A percentile compares a stretch with the other conserved stretches of the same genome.
phyloP scores from a whole-genome alignment of 2,888 invertebrate genomes.

The Dryococelus australis region DNA sequence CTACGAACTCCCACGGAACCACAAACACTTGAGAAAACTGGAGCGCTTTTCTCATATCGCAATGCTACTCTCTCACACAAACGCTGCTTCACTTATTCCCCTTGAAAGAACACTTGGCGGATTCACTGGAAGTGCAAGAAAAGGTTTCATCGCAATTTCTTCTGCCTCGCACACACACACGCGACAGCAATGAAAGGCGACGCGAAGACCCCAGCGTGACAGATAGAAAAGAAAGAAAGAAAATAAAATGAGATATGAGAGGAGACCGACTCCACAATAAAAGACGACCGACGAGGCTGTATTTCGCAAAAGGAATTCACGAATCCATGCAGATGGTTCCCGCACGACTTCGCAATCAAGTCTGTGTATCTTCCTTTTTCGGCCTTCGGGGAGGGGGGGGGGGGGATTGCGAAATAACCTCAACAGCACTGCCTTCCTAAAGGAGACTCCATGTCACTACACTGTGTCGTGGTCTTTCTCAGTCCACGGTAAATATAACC shows the following conservation, averaged over 20 bases:
- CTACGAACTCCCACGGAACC: too few species aligned
- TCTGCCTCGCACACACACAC: neutral
- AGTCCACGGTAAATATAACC: too few species aligned
- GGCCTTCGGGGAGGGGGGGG: neutral
- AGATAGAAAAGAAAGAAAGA: neutral
- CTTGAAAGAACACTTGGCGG: too few species aligned
- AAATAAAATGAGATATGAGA: neutral
- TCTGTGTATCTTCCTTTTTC: neutral
- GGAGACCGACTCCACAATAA: neutral
- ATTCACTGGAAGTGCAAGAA: neutral
- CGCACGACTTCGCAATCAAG: neutral
- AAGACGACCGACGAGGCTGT: neutral
- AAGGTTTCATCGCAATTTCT: neutral
- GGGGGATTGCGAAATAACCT: too few species aligned
- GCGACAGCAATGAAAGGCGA: neutral
- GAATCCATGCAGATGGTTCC: neutral
- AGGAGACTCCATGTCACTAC: too few species aligned
- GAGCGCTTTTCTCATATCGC: too few species aligned
- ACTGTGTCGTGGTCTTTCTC: too few species aligned
- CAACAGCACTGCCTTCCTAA: too few species aligned
- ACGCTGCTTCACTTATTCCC: too few species aligned
- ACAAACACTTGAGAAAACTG: too few species aligned
- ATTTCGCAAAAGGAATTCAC: neutral
- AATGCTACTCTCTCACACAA: too few species aligned
- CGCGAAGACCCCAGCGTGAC: neutral